Conservation (phyloP, 2,797 vertebrate genomes). For the Urosaurus nigricauda region DNA sequence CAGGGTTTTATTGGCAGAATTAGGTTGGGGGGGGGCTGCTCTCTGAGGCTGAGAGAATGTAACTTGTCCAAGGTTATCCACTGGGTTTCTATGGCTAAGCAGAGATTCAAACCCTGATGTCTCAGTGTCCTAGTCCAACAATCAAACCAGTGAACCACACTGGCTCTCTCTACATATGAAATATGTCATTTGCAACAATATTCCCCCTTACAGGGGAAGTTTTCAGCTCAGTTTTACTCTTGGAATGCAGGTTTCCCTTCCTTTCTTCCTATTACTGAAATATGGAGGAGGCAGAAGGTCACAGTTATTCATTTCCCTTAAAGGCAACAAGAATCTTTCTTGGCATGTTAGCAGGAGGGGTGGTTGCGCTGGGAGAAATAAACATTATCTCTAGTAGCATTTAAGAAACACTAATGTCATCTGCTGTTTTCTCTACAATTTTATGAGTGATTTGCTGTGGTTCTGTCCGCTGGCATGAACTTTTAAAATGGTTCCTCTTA, state of each 20-base stretch:
- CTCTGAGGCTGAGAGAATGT: no score
- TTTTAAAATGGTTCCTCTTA: background rate
- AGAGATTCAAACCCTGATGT: no score
- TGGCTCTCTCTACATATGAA: background rate
- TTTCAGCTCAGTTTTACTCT: background rate
- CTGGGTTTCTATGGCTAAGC: no score
- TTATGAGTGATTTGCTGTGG: background rate
- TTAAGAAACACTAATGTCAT: background rate
- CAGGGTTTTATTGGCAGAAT: no score
- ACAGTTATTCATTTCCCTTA: constrained; percentile 37
- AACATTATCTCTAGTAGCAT: background rate
- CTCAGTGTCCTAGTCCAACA: no score
- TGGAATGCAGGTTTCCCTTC: constrained; percentile 15
- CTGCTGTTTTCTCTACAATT: background rate
- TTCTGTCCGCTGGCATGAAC: background rate
- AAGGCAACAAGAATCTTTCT: background rate
- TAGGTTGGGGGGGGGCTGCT: no score
- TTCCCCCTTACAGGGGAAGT: background rate
- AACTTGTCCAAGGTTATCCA: no score
- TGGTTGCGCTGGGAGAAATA: background rate
- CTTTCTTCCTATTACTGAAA: constrained; percentile 13
- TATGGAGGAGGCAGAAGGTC: constrained; percentile 39
- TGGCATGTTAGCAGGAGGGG: background rate
- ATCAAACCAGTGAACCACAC: no score
- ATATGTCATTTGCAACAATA: background rate